A percentile compares a stretch with the other conserved stretches of the same genome.
These are phyloP conservation scores for Sinopyrophorus schimmeli DNA, from an alignment of 2,888 invertebrate species.

Conservation along the genomic window DNA sequence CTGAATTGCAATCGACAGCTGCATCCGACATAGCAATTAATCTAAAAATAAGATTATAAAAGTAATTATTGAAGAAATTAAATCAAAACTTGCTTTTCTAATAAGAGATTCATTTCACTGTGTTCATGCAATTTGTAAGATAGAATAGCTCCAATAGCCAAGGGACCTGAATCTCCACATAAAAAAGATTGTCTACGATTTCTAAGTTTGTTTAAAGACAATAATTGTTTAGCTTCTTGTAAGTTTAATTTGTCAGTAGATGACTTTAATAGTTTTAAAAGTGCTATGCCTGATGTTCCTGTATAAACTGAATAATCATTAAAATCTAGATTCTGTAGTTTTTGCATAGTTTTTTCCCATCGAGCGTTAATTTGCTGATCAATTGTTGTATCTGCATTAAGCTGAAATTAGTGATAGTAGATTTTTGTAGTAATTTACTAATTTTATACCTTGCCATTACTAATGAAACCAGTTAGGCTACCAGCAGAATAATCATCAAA, in stretches of 20 bases:
- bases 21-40: conserved; percentile 59
- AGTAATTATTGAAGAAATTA: too few species aligned
- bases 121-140: conserved; percentile 60
- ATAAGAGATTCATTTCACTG: conserved; percentile 58
- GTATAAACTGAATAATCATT: conserved; percentile 74
- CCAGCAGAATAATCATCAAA: conserved; percentile 56
- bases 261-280: conserved; percentile 62
- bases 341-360: conserved; percentile 54
- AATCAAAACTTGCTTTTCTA: conserved; percentile 47
- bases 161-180: conserved; percentile 69
- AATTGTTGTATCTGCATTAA: conserved; percentile 56
- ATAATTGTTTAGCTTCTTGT: conserved; percentile 55
- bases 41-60: conserved; percentile 54
- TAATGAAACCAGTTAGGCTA: conserved; percentile 49
- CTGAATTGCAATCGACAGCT: conserved; percentile 58
- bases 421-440: background rate
- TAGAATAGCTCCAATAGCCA: conserved; percentile 65
- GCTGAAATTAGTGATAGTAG: conserved; percentile 45
- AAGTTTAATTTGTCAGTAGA: conserved; percentile 42
- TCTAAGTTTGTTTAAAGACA: conserved; percentile 56
- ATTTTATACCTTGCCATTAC: conserved; percentile 43
- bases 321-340: conserved; percentile 54
- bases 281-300: conserved; percentile 72
- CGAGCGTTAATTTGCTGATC: too few species aligned
- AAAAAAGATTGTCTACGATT: conserved; percentile 64